phyloP scores from a whole-genome alignment of 2,888 invertebrate species.

The Proisotoma minuta region DNA sequence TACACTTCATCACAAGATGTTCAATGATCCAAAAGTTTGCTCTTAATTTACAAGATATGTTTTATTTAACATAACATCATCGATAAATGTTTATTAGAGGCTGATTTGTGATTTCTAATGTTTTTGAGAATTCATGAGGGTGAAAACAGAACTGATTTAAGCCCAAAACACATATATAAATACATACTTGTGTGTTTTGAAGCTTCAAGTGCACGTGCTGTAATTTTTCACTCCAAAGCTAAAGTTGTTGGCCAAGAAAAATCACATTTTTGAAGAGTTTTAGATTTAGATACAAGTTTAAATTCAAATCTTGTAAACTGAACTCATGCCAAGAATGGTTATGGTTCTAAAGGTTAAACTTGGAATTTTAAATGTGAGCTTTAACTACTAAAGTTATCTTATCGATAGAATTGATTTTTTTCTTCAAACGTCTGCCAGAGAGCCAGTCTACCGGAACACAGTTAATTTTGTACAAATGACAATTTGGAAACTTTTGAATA shows the following conservation, averaged over 20 bases:
- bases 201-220: conserved; percentile 29
- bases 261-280: conserved; percentile 8
- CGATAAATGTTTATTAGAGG: too few species aligned
- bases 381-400: not conserved
- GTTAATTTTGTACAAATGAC: not conserved
- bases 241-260: not conserved
- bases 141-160: too few species aligned
- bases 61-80: too few species aligned
- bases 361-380: not conserved
- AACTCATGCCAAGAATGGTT: conserved; percentile 12
- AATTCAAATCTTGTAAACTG: not conserved
- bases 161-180: too few species aligned
- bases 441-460: too few species aligned
- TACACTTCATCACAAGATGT: not conserved
- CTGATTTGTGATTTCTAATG: too few species aligned
- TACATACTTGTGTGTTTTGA: conserved; percentile 8
- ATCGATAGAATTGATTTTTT: not conserved
- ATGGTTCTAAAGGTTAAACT: too few species aligned
- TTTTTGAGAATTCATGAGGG: too few species aligned
- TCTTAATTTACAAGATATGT: too few species aligned
- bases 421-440: not conserved
- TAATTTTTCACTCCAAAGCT: conserved; percentile 20
- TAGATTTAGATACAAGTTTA: not conserved
- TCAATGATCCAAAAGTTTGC: too few species aligned
- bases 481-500: not conserved